Base-by-base conservation (phyloP, 2,888 invertebrate genomes). In the Steinernema scapterisci region DNA sequence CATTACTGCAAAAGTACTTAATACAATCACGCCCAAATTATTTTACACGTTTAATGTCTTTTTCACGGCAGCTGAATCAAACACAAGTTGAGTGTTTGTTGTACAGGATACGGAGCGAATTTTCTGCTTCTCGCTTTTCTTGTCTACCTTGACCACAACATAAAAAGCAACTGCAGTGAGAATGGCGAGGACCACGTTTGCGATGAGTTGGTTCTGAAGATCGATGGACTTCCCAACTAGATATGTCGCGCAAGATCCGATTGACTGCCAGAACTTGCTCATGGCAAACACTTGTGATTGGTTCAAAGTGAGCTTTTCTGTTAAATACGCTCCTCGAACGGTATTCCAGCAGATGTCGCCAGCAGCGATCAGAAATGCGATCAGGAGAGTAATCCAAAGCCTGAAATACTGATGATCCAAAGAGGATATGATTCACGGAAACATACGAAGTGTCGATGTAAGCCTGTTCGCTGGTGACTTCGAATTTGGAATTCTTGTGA, bases 341-440 rank as follows among this genome's bases (percentile, higher is more conserved):
- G 63, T 63, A n/a, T 63, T 63, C 63, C 63, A 63, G 31, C 63
- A 63, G 63, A 63, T 63, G 38, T 63, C 63, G 16, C 63, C 63
- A 6, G 27, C 16, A 7, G 63, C 63, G 27, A 31, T 31, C 11
- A 63, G 63, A 25, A 63, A 31, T 6, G 63, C 63, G 31, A 63
- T 63, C 27, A 63, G 2, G 9, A 63, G 1, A 2, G 31, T 25
- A 5, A 63, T 25, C 63, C 63, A 63, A 27, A 63, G 16, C 38
- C 63, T 63, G 27, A 27, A 63, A 11, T n/a, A n/a, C n/a, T n/a
- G n/a, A n/a, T n/a, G n/a, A 44, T 44, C 45, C 9, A n/a, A 44
- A 44, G 25, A 54, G 51, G 51, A 51, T 51, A 44, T 7, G 16
- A 44, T 63, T 31, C 16, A 31, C 63, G 16, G n/a, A n/a, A n/a